Evolutionary conservation across 1,140 invertebrate species (phyloP).

Genomic region (Whitmania pigra): DNA sequence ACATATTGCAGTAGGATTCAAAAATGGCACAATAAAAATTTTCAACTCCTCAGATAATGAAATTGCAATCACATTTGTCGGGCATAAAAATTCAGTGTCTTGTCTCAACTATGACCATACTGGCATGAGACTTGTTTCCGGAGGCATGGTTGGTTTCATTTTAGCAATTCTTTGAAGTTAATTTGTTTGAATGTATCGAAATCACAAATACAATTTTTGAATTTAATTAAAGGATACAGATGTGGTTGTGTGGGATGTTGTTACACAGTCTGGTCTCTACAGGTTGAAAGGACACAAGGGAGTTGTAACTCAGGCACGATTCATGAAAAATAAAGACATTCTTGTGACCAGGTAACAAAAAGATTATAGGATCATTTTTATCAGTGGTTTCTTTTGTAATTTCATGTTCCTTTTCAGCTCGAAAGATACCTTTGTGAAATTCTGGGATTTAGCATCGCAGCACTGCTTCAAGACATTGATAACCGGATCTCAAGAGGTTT

Average conservation of each 20-base stretch:
- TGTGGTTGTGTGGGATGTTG: conserved; percentile 85
- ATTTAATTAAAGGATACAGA: conserved; percentile 60
- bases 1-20: conserved; percentile 76
- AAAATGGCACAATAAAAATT: conserved; percentile 71
- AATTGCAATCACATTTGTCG: conserved; percentile 63
- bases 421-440: conserved; percentile 87
- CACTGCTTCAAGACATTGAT: conserved; percentile 86
- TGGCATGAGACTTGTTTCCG: conserved; percentile 69
- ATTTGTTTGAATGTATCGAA: background rate
- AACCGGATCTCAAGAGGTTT: conserved; percentile 45
- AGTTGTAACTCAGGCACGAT: conserved; percentile 69
- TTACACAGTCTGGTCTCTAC: conserved; percentile 74
- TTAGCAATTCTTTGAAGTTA: background rate
- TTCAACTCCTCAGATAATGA: conserved; percentile 54
- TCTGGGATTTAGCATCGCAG: conserved; percentile 89
- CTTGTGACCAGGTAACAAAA: conserved; percentile 55
- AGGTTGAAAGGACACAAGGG: conserved; percentile 83
- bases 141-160: conserved; percentile 56
- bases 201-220: background rate
- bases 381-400: background rate
- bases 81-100: conserved; percentile 75
- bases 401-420: conserved; percentile 47
- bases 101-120: conserved; percentile 64
- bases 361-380: background rate
- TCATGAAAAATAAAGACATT: conserved; percentile 61